Percentiles rank a stretch among this genome's conserved stretches.
These are phyloP conservation scores for Collichthys lucidus DNA, from an alignment of 2,113 vertebrate species.

Conservation along the genomic window DNA sequence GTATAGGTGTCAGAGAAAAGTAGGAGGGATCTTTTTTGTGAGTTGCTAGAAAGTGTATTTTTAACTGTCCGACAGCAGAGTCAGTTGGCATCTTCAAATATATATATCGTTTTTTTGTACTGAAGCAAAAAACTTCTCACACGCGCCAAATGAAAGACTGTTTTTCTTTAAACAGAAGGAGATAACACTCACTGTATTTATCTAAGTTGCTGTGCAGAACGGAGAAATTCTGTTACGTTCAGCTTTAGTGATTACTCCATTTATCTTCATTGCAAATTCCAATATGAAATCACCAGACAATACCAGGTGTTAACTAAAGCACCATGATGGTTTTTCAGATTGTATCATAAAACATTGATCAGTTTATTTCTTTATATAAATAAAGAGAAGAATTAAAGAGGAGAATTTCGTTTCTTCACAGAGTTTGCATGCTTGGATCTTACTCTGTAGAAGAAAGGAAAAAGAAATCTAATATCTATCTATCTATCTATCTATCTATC, in stretches of 20 bases:
- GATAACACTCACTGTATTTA: not conserved
- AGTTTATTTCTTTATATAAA: not conserved
- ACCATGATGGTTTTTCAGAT: constrained; percentile 34
- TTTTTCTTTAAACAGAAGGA: constrained; percentile 16
- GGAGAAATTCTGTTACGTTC: not conserved
- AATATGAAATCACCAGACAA: constrained; percentile 6
- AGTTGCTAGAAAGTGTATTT: not conserved
- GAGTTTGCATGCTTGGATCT: not conserved
- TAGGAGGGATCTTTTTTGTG: not conserved
- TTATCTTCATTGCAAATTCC: constrained; percentile 7
- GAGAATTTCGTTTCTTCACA: constrained; percentile 3
- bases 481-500: too few relatives aligned
- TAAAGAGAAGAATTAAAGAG: constrained; percentile 29
- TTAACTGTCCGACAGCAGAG: not conserved
- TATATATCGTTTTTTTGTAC: not conserved
- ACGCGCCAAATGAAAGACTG: constrained; percentile 15
- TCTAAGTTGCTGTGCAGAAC: not conserved
- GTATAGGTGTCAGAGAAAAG: not conserved
- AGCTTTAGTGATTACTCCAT: constrained; percentile 23
- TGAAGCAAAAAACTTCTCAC: constrained; percentile 10
- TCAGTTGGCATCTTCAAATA: constrained; percentile 21
- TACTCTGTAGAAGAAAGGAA: too few relatives aligned
- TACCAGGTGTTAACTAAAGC: constrained; percentile 19
- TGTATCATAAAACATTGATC: constrained; percentile 56
- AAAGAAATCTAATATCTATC: too few relatives aligned